A percentile compares a stretch with the other conserved stretches of the same genome.
Conservation (phyloP, 1,140 invertebrate genomes). For the Drosophila oshimai region DNA sequence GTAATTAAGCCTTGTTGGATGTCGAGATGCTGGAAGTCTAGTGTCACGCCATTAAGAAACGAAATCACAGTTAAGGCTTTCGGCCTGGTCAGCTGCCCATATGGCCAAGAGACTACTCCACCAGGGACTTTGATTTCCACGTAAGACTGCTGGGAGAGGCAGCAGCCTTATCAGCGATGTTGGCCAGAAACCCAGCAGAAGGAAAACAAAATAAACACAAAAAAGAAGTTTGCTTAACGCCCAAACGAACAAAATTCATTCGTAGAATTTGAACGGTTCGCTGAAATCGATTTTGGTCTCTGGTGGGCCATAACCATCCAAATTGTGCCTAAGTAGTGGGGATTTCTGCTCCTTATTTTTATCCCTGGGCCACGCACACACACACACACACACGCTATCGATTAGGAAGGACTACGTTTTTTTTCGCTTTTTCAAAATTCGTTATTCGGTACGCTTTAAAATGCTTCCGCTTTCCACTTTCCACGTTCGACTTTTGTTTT, state of each 20-base stretch:
- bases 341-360: slow-evolving; percentile 28
- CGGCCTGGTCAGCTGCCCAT: slow-evolving; percentile 61
- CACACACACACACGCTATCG: slow-evolving; percentile 56
- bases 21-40: slow-evolving; percentile 62
- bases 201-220: background rate
- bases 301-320: slow-evolving; percentile 77
- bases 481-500: slow-evolving; percentile 55
- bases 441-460: slow-evolving; percentile 75
- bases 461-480: slow-evolving; percentile 65
- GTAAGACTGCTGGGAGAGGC: slow-evolving; percentile 56
- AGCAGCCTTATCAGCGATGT: slow-evolving; percentile 66
- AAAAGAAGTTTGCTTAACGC: slow-evolving; percentile 52
- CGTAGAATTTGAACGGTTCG: slow-evolving; percentile 69
- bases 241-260: slow-evolving; percentile 70
- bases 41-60: slow-evolving; percentile 80
- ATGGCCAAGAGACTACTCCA: slow-evolving; percentile 16
- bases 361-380: slow-evolving; percentile 18
- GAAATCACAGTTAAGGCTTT: slow-evolving; percentile 73
- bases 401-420: slow-evolving; percentile 57
- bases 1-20: slow-evolving; percentile 75
- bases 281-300: slow-evolving; percentile 75
- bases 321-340: slow-evolving; percentile 80
- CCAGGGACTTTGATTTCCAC: slow-evolving; percentile 64
- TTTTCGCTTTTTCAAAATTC: slow-evolving; percentile 40
- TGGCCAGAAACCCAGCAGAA: background rate